phyloP scores from a whole-genome alignment of 2,797 vertebrate species.

The Pseudomugil gertrudae region DNA sequence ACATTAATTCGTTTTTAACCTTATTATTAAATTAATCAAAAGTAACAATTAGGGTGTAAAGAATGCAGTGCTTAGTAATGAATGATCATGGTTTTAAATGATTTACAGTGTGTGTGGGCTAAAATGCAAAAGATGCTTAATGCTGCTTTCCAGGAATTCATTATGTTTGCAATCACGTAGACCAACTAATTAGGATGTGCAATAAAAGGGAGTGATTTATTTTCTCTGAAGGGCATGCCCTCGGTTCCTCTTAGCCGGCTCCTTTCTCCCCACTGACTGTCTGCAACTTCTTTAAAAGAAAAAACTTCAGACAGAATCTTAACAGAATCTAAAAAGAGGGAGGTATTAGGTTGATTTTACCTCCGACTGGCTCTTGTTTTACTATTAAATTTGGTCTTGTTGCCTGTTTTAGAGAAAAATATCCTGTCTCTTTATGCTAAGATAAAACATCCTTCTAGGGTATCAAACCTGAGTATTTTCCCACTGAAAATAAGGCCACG shows the following conservation, averaged over 20 bases:
- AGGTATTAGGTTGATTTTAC: too few species aligned
- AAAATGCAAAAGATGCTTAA: neutral
- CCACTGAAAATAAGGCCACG: neutral
- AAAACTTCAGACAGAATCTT: neutral
- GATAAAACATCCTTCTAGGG: neutral
- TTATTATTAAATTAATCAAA: constrained; percentile 1
- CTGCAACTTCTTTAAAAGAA: neutral
- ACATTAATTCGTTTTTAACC: neutral
- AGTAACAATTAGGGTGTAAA: neutral
- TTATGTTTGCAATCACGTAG: neutral
- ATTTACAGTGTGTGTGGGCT: neutral
- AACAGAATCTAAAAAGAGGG: neutral
- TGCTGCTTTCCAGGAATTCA: neutral
- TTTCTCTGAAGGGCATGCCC: constrained; percentile 5
- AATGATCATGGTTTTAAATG: neutral
- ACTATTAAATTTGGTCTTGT: too few species aligned
- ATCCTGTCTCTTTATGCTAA: too few species aligned
- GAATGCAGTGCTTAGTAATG: neutral
- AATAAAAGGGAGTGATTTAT: neutral
- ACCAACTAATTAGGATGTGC: neutral
- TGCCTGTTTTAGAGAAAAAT: too few species aligned
- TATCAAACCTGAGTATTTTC: neutral
- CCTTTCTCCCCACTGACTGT: neutral
- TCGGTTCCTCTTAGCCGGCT: neutral
- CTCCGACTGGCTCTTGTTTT: too few species aligned